Base-by-base conservation (phyloP, 2,113 vertebrate species). In the Pardalotus punctatus region DNA sequence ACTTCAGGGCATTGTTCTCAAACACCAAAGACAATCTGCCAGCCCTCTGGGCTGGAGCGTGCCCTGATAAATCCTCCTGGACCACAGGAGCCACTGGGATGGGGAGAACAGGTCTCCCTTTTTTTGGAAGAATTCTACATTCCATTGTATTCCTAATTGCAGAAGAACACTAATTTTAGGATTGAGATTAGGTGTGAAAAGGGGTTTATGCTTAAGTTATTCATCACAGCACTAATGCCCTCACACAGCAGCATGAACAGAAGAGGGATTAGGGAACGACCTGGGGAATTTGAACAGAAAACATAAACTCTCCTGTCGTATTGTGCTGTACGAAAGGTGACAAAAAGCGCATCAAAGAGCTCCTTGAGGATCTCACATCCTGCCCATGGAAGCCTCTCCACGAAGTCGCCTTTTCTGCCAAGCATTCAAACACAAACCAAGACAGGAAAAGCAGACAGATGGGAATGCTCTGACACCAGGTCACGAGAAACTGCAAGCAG, bases 401-500 rank as follows among this genome's bases (percentile, higher is more conserved):
- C 1, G 42, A 66, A 42, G 18, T 19, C 0, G 0, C 33, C 33
- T 47, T 42, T 58, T 60, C 73, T 43, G 8, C 40, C 38, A 13
- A 36, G n/a, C 3, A 4, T 27, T 71, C 2, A 12, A 74, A 82
- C 28, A 42, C 56, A 57, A 83, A 79, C 11, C n/a, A 10, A 48
- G 61, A 7, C 33, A 43, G 12, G 5, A 56, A 61, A 74, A 14
- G 0, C 57, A 36, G 70, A 16, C 33, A 38, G 27, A 85, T 13
- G 6, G 69, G 61, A 31, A 20, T 0, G 21, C 85, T 47, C 16
- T 25, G 21, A 54, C 47, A 31, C 5, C 25, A 3, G 61, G 45
- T 2, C 45, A 61, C 0, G 1, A 78, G 29, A 25, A 82, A 12
- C 53, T 9, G 17, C 56, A 7, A 1, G 9, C 25, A 8, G 51